These are phyloP conservation scores for Phrynocephalus versicolor DNA, from an alignment of 2,113 vertebrate genomes.

Conservation along the genomic window DNA sequence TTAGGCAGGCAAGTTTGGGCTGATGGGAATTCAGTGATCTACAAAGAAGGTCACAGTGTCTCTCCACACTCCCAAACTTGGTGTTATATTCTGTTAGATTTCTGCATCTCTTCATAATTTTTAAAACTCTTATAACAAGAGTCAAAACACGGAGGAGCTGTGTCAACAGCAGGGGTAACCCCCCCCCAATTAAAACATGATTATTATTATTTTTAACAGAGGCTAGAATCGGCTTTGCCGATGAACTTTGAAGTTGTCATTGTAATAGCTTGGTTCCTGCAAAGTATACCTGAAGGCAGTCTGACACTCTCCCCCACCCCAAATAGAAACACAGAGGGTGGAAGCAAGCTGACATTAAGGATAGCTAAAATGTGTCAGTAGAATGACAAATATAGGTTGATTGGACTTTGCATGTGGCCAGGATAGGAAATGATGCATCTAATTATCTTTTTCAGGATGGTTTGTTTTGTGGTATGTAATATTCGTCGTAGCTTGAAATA, in stretches of 20 bases:
- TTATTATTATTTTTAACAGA: constrained; percentile 35
- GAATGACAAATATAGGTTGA: constrained; percentile 65
- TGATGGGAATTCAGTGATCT: too few species aligned
- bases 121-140: constrained; percentile 1
- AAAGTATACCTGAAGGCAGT: constrained; percentile 33
- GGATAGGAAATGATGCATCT: constrained; percentile 64
- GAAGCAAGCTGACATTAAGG: constrained; percentile 49
- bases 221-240: not conserved
- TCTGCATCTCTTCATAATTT: not conserved
- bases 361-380: constrained; percentile 45
- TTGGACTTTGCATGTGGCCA: constrained; percentile 45
- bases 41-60: not conserved
- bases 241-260: constrained; percentile 37
- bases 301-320: constrained; percentile 20
- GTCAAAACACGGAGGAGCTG: not conserved
- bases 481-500: constrained; percentile 69
- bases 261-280: constrained; percentile 40
- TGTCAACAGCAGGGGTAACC: not conserved
- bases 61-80: too few species aligned
- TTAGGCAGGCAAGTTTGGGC: not conserved
- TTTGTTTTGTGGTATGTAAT: constrained; percentile 56
- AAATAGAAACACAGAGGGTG: constrained; percentile 46
- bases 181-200: not conserved
- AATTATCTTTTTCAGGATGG: constrained; percentile 71
- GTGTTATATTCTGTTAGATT: not conserved